These are phyloP conservation scores for Anorthoa munda DNA, from an alignment of 2,888 invertebrate genomes.

Conservation along the genomic window DNA sequence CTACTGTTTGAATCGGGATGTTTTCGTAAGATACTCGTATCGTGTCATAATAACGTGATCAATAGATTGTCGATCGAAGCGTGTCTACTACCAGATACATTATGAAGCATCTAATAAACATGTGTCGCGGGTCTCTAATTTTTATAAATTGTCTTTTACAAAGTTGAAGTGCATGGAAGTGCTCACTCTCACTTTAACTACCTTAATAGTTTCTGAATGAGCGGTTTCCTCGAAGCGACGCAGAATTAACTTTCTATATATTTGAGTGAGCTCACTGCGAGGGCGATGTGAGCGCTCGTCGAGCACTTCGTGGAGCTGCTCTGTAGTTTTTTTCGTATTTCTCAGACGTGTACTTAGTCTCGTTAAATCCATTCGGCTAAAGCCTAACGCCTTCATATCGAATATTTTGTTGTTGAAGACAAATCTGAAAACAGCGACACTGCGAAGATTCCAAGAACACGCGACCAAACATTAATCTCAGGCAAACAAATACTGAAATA, in stretches of 20 bases:
- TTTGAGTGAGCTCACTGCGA: slow-evolving; percentile 1
- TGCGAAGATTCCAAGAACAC: neutral
- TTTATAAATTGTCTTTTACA: neutral
- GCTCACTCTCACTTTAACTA: neutral
- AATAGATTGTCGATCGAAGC: too few species aligned
- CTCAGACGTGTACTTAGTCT: neutral
- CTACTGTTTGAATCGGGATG: too few species aligned
- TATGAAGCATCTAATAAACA: too few species aligned
- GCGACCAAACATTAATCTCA: slow-evolving; percentile 5
- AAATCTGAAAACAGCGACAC: neutral
- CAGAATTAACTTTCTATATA: slow-evolving; percentile 3
- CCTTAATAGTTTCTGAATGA: neutral
- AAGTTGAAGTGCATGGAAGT: neutral
- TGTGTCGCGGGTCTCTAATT: too few species aligned
- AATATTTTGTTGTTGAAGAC: neutral
- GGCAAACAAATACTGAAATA: slow-evolving; percentile 6
- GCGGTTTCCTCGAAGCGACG: neutral
- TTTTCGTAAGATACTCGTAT: too few species aligned
- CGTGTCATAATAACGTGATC: too few species aligned
- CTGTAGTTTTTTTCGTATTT: neutral
- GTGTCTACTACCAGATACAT: too few species aligned
- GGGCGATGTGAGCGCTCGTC: neutral
- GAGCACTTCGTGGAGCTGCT: neutral
- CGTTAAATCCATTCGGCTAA: neutral
- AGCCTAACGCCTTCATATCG: neutral